Percentiles rank a stretch among this genome's conserved stretches.
Conservation (phyloP, 2,113 vertebrate genomes). For the Haemorhous mexicanus region DNA sequence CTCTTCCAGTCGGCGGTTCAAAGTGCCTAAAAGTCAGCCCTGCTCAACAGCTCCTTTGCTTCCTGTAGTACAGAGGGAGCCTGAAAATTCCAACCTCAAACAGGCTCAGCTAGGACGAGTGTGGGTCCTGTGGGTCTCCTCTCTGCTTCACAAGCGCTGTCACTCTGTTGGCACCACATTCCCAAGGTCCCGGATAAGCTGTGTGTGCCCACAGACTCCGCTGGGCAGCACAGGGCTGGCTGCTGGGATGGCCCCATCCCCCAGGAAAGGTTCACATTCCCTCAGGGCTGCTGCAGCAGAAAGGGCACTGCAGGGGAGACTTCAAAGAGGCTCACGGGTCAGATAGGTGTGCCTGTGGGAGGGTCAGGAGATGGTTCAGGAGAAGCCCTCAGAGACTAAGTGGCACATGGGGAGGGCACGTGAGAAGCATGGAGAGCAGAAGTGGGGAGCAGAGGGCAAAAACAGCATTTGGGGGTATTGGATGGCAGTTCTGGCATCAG, state of each 20-base stretch:
- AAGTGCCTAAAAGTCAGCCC: background rate
- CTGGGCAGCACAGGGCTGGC: background rate
- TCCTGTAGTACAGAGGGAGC: background rate
- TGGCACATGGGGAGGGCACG: background rate
- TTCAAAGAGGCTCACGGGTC: background rate
- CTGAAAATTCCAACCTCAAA: background rate
- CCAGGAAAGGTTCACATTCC: background rate
- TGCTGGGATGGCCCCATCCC: background rate
- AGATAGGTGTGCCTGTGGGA: background rate
- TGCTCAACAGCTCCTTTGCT: background rate
- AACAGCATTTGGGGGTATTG: background rate
- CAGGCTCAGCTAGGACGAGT: background rate
- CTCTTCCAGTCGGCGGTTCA: background rate
- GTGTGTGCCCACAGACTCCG: background rate
- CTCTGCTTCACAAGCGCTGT: background rate
- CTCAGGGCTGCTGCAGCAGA: background rate
- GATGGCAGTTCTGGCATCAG: fast-evolving
- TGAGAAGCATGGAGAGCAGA: background rate
- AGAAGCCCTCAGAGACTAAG: background rate
- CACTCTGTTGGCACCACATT: fast-evolving
- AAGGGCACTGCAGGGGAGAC: fast-evolving
- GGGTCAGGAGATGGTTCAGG: background rate
- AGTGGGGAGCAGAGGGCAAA: background rate
- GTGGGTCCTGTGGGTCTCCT: background rate
- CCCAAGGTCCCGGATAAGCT: background rate